phyloP scores from a whole-genome alignment of 1,140 invertebrate genomes.

The Papilio aristodemus region DNA sequence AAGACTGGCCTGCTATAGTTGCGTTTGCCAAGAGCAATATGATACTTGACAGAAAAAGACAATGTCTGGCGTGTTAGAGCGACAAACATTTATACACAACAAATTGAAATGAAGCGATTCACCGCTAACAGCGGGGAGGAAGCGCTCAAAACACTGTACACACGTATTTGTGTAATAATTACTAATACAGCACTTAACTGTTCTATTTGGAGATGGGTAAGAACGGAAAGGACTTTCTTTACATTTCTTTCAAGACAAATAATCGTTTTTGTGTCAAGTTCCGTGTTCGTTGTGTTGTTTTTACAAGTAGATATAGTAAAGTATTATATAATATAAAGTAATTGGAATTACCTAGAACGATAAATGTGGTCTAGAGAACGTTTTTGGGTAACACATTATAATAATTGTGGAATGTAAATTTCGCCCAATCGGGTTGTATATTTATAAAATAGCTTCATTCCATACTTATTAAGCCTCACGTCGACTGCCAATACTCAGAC shows the following conservation, averaged over 20 bases:
- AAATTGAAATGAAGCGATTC: slow-evolving; percentile 51
- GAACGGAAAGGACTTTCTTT: slow-evolving; percentile 45
- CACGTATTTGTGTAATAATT: slow-evolving; percentile 73
- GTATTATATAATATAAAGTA: no score
- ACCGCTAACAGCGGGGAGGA: slow-evolving; percentile 55
- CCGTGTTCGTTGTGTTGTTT: no score
- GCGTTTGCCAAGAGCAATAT: slow-evolving; percentile 28
- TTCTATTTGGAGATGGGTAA: slow-evolving; percentile 48
- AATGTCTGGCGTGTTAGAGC: slow-evolving; percentile 19
- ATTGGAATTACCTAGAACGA: no score
- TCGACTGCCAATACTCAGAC: slow-evolving; percentile 52
- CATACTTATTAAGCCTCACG: slow-evolving; percentile 36
- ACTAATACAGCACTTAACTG: slow-evolving; percentile 64
- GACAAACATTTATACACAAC: slow-evolving; percentile 49
- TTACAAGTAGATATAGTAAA: no score
- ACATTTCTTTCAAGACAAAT: slow-evolving; percentile 4
- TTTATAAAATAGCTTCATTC: slow-evolving; percentile 37
- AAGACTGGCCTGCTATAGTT: slow-evolving; percentile 5
- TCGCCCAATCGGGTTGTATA: no score
- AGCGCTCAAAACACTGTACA: slow-evolving; percentile 57
- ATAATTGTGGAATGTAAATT: no score
- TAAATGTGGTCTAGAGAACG: no score
- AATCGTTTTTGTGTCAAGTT: no score
- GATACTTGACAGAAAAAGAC: slow-evolving; percentile 14
- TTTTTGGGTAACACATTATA: no score